These are phyloP conservation scores for Melolontha melolontha DNA, from an alignment of 2,888 invertebrate genomes.

Conservation along the genomic window DNA sequence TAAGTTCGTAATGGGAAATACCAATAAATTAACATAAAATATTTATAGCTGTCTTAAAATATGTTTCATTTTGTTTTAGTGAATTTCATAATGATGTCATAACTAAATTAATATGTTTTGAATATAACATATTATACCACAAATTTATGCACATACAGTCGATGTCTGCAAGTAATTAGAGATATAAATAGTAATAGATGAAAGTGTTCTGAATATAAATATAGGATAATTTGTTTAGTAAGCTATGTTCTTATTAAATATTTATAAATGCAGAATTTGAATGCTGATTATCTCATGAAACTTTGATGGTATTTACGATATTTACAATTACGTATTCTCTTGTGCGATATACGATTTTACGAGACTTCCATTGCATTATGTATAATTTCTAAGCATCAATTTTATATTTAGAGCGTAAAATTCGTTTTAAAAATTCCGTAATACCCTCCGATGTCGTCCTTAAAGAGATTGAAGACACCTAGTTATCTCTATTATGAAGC, in stretches of 20 bases:
- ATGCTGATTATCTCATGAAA: constrained; percentile 8
- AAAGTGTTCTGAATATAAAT: no score
- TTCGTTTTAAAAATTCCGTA: constrained; percentile 33
- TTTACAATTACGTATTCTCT: constrained; percentile 26
- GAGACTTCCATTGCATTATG: constrained; percentile 32
- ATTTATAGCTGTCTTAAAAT: no score
- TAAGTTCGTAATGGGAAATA: no score
- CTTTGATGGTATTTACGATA: constrained; percentile 23
- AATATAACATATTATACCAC: no score
- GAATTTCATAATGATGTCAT: no score
- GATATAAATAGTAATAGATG: no score
- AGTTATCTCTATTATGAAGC: constrained; percentile 61
- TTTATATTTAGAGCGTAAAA: constrained; percentile 36
- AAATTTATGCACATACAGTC: no score
- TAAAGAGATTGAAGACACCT: constrained; percentile 56
- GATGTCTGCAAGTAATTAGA: no score
- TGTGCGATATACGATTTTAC: constrained; percentile 11
- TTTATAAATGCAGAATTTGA: constrained; percentile 13
- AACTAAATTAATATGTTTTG: no score
- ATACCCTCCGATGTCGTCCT: constrained; percentile 42
- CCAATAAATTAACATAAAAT: no score
- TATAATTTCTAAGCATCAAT: constrained; percentile 34
- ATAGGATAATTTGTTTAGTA: not conserved
- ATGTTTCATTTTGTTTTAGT: no score
- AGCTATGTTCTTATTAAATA: constrained; percentile 8